These are phyloP conservation scores for Rhorus exstirpatorius DNA, from an alignment of 2,888 invertebrate species.

Conservation along the genomic window DNA sequence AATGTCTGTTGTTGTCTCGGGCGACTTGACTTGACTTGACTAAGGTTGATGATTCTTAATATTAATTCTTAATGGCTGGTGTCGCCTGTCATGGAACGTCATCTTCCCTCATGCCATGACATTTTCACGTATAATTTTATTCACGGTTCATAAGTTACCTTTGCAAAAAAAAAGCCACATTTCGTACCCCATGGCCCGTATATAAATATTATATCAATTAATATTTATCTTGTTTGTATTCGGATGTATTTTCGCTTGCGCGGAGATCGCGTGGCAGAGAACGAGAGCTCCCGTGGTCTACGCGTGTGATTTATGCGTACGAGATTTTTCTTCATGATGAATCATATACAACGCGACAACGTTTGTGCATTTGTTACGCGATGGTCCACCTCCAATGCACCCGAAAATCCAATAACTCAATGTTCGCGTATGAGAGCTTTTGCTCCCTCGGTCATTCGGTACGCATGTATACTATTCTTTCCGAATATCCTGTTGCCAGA, in stretches of 20 bases:
- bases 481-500: conserved; percentile 32
- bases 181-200: not conserved
- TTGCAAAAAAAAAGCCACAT: conserved; percentile 22
- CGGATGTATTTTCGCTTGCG: conserved; percentile 22
- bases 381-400: conserved; percentile 27
- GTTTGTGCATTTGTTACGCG: conserved; percentile 17
- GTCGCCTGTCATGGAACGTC: no score
- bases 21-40: no score
- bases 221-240: conserved; percentile 52
- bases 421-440: conserved; percentile 40
- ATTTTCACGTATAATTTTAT: not conserved
- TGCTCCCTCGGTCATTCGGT: conserved; percentile 1
- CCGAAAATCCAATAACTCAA: conserved; percentile 64
- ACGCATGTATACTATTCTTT: not conserved
- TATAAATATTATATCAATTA: conserved; percentile 50
- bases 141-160: conserved; percentile 5
- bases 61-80: no score
- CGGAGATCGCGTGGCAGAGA: conserved; percentile 1
- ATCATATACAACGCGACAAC: conserved; percentile 51
- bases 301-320: conserved; percentile 59
- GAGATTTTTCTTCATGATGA: conserved; percentile 59
- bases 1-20: no score
- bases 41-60: no score
- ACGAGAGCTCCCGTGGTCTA: conserved; percentile 14
- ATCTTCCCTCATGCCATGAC: no score